Percentiles rank a stretch among this genome's conserved stretches.
Conservation (phyloP, 2,888 invertebrate genomes). For the Clunio marinus region DNA sequence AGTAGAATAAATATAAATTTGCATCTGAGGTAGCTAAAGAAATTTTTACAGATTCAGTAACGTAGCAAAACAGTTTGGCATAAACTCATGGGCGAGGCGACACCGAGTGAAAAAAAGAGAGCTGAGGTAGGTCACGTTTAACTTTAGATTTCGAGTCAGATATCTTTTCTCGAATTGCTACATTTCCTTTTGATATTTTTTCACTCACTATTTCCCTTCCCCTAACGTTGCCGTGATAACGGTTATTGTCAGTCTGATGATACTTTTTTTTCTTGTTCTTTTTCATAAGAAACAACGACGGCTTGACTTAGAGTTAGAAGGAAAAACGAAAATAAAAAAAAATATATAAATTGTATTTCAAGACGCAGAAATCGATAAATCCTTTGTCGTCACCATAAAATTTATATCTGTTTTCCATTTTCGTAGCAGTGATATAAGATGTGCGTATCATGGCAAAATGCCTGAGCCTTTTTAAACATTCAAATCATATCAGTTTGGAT, state of each 20-base stretch:
- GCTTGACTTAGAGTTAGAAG: too few species aligned
- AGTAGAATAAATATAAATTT: constrained; percentile 1
- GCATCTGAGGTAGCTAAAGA: constrained; percentile 1
- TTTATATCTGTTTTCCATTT: constrained; percentile 3
- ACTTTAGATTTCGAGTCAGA: background rate
- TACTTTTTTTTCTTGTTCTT: background rate
- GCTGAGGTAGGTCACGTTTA: constrained; percentile 18
- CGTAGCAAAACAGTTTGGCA: constrained; percentile 15
- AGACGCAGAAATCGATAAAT: constrained; percentile 24
- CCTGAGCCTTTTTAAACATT: background rate
- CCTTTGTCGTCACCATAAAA: constrained; percentile 23
- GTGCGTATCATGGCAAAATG: background rate
- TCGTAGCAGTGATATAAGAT: constrained; percentile 9
- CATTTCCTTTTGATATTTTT: background rate
- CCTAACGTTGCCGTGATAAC: background rate
- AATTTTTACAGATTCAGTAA: too few species aligned
- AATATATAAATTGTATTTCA: too few species aligned
- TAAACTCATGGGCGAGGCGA: background rate
- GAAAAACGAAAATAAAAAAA: too few species aligned
- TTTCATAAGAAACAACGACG: too few species aligned
- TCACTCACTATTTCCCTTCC: background rate
- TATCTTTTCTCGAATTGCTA: background rate
- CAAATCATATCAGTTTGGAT: constrained; percentile 18
- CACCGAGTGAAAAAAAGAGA: background rate
- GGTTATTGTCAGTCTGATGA: background rate